Percentiles rank a stretch among this genome's conserved stretches.
Evolutionary conservation across 2,113 vertebrate species (phyloP).

Genomic region (Chaetops frenatus): DNA sequence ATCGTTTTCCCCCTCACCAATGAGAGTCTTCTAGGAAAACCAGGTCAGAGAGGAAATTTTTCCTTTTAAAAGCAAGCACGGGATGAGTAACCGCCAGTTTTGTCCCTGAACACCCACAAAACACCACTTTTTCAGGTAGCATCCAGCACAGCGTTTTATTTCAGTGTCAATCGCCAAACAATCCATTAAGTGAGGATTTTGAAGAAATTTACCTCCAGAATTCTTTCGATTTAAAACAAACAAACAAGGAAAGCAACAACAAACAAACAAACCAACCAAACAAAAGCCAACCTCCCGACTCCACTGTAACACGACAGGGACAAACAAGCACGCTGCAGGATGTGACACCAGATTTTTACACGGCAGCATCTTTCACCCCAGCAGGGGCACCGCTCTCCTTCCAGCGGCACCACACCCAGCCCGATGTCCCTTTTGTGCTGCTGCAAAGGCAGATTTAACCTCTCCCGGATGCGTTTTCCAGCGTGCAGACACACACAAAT

Average conservation of each 20-base stretch:
- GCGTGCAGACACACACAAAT: neutral
- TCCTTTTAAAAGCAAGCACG: neutral
- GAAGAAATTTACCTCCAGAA: neutral
- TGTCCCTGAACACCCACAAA: neutral
- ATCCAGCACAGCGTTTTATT: neutral
- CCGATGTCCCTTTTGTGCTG: neutral
- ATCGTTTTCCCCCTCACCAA: neutral
- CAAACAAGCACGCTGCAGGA: neutral
- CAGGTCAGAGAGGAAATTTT: neutral
- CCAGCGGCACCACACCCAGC: neutral
- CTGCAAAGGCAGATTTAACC: neutral
- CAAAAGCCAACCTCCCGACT: neutral
- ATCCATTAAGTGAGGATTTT: neutral
- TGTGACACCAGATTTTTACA: rapidly evolving
- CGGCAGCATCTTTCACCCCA: neutral
- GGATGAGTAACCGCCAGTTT: neutral
- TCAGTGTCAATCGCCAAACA: neutral
- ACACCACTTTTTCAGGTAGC: neutral
- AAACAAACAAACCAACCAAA: neutral
- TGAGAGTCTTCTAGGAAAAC: neutral
- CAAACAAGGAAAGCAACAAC: neutral
- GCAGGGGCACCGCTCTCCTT: neutral
- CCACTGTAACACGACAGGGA: neutral
- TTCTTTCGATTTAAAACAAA: neutral
- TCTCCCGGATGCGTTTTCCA: neutral